Evolutionary conservation across 92 coral and sea anemone species (phyloP).

Genomic region (Siderastrea radians): DNA sequence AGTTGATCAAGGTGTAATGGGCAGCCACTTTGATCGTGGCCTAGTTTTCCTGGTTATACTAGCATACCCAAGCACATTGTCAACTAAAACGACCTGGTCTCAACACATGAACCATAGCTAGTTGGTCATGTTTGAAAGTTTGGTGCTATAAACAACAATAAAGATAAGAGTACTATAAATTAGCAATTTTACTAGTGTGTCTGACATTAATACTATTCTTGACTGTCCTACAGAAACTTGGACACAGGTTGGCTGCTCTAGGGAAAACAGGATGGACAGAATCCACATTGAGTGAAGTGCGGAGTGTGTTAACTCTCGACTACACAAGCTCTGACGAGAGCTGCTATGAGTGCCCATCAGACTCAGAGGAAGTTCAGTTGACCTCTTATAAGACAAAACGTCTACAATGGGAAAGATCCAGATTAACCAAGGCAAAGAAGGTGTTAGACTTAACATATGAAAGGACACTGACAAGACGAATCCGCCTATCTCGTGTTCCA

Average conservation of each 20-base stretch:
- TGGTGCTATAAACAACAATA: too few species aligned
- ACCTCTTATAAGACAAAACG: neutral
- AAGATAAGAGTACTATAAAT: too few species aligned
- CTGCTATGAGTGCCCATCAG: constrained; percentile 4
- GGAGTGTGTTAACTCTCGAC: neutral
- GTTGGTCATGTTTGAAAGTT: too few species aligned
- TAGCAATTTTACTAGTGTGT: too few species aligned
- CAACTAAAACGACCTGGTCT: too few species aligned
- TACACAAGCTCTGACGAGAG: constrained; percentile 15
- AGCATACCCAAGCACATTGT: too few species aligned
- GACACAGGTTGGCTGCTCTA: constrained; percentile 2
- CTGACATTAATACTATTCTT: neutral
- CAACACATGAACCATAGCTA: too few species aligned
- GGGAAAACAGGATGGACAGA: neutral
- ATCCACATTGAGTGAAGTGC: neutral
- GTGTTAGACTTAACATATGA: neutral
- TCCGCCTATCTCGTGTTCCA: neutral
- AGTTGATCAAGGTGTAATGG: too few species aligned
- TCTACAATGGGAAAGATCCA: constrained; percentile 1
- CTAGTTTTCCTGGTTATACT: too few species aligned
- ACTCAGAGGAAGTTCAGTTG: neutral
- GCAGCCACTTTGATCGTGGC: too few species aligned
- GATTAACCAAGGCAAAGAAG: constrained; percentile 9
- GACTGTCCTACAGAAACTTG: constrained; percentile 5
- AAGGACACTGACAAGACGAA: constrained; percentile 7